Evolutionary conservation across 2,113 vertebrate species (phyloP).

Genomic region (Dolichotis patagonum): DNA sequence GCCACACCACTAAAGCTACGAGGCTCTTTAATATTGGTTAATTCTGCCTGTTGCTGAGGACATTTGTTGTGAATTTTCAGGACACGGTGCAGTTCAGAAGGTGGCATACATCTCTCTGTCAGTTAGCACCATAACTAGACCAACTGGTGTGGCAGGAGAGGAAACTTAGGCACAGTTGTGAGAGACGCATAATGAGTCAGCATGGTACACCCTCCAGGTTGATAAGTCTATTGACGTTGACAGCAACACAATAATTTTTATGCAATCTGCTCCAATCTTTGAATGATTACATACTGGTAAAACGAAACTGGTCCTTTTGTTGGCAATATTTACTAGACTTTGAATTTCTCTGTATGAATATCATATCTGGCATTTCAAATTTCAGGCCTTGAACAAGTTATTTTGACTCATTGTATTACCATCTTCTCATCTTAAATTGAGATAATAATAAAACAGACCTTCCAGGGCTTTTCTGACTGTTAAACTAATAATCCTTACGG

Average conservation of each 20-base stretch:
- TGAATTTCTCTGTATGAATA: not conserved
- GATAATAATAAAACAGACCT: not conserved
- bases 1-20: not conserved
- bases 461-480: not conserved
- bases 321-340: not conserved
- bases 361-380: not conserved
- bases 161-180: not conserved
- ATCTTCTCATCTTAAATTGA: slow-evolving; percentile 28
- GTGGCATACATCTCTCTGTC: not conserved
- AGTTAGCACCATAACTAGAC: not conserved
- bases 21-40: not conserved
- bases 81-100: not conserved
- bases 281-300: not conserved
- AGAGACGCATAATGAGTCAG: not conserved
- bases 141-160: not conserved
- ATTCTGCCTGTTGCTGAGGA: not conserved
- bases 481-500: not conserved
- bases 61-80: not conserved
- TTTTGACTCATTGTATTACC: not conserved
- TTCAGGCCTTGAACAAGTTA: not conserved
- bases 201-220: not conserved
- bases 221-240: not conserved
- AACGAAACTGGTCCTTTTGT: not conserved
- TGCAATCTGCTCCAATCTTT: not conserved
- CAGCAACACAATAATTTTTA: not conserved